A percentile compares a stretch with the other conserved stretches of the same genome.
Evolutionary conservation across 2,797 vertebrate genomes (phyloP).

Genomic region (Euthynnus affinis): DNA sequence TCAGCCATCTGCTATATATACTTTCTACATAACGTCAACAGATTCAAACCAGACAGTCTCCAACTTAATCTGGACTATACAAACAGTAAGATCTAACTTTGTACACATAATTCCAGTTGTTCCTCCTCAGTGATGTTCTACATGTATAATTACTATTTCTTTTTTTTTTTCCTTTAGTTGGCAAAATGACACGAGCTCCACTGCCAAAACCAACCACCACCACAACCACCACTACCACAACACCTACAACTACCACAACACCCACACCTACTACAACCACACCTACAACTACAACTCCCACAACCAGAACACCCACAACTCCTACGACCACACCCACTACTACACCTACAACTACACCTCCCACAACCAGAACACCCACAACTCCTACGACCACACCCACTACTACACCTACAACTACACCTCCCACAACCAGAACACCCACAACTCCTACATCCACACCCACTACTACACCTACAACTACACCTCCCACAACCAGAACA

Average conservation of each 20-base stretch:
- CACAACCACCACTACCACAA: not conserved
- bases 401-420: not conserved
- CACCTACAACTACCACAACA: constrained; percentile 5
- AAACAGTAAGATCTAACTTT: constrained; percentile 45
- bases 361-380: not conserved
- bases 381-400: not conserved
- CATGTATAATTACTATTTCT: constrained; percentile 4
- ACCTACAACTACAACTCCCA: not conserved
- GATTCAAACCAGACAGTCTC: constrained; percentile 7
- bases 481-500: too few species aligned
- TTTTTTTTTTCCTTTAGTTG: constrained; percentile 7
- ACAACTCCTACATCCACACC: too few species aligned
- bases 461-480: too few species aligned
- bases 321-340: not conserved
- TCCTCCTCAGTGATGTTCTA: not conserved
- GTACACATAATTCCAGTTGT: not conserved
- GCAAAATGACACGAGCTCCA: rapidly evolving
- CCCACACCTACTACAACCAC: not conserved
- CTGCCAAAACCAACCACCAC: not conserved
- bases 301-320: not conserved
- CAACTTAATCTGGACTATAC: constrained; percentile 46
- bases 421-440: too few species aligned
- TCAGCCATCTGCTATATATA: rapidly evolving
- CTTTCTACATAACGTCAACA: rapidly evolving
- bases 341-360: not conserved